Base-by-base conservation (phyloP, 1,140 invertebrate species). In the Pemphigus obesinymphae region DNA sequence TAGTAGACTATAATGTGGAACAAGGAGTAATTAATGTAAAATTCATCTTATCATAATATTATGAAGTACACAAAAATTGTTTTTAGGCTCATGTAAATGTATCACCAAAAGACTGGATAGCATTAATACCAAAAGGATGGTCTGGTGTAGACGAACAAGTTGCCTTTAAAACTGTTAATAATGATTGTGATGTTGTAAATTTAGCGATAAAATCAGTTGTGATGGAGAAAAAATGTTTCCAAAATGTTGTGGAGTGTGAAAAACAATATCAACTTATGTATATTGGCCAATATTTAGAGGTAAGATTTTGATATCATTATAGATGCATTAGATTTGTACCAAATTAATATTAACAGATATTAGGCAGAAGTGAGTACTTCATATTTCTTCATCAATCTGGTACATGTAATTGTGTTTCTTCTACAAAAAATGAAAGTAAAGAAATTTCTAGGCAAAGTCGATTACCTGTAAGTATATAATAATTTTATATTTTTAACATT, bases 91-190 rank as follows among this genome's bases (percentile, higher is more conserved):
- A 45, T 34, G 2, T 61, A 26, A 80, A 61, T 61, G 15, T 61
- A 34, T 80, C 76, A 0, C 15, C 55, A 15, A 80, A 80, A 40
- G 76, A 80, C 23, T 80, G 76, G 76, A 80, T 80, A 26, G 76
- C 53, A n/a, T 80, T 80, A 61, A 80, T 80, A 63, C 76, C 76
- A 17, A 80, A 80, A 61, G 76, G 76, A 11, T 80, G 76, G 76
- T 40, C 55, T 40, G 76, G 76, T 26, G 76, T 80, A 45, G 55
- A 80, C 31, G 76, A 80, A 61, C 76, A 80, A n/a, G 76, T 80
- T 40, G 76, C 55, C 26, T 80, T 45, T 80, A 61, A 80, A 61
- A 80, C 53, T 63, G 40, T 80, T 45, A 34, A 61, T 61, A 80
- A 15, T n/a, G 15, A 43, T 63, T 31, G 55, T n/a, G 55, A 80